A percentile compares a stretch with the other conserved stretches of the same genome.
Conservation (phyloP, 2,797 vertebrate species). For the Gephyroberyx darwinii region DNA sequence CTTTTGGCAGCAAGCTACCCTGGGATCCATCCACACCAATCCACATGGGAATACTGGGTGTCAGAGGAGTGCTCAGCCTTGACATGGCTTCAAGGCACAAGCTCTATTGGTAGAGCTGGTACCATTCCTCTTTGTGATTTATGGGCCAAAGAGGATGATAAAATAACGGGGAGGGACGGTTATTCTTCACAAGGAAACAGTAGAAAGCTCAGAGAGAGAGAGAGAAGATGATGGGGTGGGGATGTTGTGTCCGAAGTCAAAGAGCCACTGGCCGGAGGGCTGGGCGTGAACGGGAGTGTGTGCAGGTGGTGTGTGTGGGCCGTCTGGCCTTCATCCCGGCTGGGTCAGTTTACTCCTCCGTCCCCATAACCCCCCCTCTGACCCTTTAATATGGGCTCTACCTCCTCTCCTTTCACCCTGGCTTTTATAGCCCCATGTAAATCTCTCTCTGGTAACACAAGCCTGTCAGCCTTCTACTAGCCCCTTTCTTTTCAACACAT, state of each 20-base stretch:
- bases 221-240: conserved; percentile 16
- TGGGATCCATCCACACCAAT: conserved; percentile 63
- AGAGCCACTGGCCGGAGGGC: conserved; percentile 65
- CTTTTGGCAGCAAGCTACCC: conserved; percentile 57
- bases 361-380: conserved; percentile 40
- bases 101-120: conserved; percentile 50
- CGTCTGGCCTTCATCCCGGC: conserved; percentile 55
- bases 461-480: conserved; percentile 66
- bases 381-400: conserved; percentile 64
- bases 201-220: conserved; percentile 49
- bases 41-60: conserved; percentile 70
- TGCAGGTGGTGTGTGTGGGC: conserved; percentile 70
- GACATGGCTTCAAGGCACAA: conserved; percentile 73
- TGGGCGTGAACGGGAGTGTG: conserved; percentile 63
- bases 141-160: conserved; percentile 68
- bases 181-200: conserved; percentile 69
- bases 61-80: conserved; percentile 71
- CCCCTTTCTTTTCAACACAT: conserved; percentile 75
- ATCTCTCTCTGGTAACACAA: conserved; percentile 78
- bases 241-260: conserved; percentile 55
- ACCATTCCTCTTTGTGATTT: conserved; percentile 74
- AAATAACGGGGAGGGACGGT: conserved; percentile 59
- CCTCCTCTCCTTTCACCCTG: conserved; percentile 75
- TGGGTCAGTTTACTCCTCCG: conserved; percentile 72
- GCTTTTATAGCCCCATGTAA: conserved; percentile 77